A percentile compares a stretch with the other conserved stretches of the same genome.
These are phyloP conservation scores for Entomyzon cyanotis DNA, from an alignment of 2,113 vertebrate genomes.

Conservation along the genomic window DNA sequence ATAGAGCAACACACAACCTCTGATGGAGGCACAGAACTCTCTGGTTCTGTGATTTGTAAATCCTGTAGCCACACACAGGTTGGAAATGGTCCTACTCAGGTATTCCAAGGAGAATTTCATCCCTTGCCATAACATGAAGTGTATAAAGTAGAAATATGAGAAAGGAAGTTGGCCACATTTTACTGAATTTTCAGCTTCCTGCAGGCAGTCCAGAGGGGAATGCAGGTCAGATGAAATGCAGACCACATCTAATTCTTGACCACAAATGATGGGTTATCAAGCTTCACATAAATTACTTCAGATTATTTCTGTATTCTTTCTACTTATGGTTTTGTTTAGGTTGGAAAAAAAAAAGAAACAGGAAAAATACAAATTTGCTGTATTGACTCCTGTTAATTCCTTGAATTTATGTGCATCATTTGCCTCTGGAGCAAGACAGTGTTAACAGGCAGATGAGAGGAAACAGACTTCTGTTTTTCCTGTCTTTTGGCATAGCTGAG, in stretches of 20 bases:
- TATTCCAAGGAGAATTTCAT: not conserved
- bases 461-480: not conserved
- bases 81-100: not conserved
- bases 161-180: not conserved
- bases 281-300: not conserved
- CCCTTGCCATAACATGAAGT: not conserved
- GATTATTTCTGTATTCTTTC: not conserved
- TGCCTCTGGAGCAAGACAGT: not conserved
- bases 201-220: not conserved
- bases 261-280: not conserved
- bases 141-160: not conserved
- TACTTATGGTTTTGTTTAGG: not conserved
- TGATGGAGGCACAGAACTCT: not conserved
- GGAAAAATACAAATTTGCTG: not conserved
- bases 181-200: not conserved
- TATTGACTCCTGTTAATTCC: not conserved
- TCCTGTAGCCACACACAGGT: not conserved
- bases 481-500: not conserved
- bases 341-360: not conserved
- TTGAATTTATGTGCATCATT: not conserved
- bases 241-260: not conserved
- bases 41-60: not conserved
- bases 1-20: not conserved
- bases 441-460: not conserved
- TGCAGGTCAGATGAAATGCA: not conserved